These are phyloP conservation scores for Ligdia adustata DNA, from an alignment of 2,888 invertebrate species.

Conservation along the genomic window DNA sequence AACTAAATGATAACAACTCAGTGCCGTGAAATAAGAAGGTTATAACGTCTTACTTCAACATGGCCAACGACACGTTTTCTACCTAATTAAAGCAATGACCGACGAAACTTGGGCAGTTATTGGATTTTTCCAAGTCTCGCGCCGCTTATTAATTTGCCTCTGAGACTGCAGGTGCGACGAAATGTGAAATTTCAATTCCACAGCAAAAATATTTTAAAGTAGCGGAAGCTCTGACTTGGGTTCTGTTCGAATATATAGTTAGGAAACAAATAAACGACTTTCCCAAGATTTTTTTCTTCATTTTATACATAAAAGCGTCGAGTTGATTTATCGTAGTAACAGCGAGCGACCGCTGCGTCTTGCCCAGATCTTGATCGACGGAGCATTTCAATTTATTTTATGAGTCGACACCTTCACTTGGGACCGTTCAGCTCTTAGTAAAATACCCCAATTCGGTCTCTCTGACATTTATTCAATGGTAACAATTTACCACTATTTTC, in stretches of 20 bases:
- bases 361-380: constrained; percentile 75
- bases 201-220: constrained; percentile 65
- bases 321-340: constrained; percentile 76
- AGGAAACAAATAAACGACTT: constrained; percentile 81
- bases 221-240: constrained; percentile 41
- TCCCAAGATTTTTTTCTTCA: constrained; percentile 57
- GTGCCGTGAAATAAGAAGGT: too few relatives aligned
- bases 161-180: constrained; percentile 50
- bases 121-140: constrained; percentile 47
- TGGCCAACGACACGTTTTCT: constrained; percentile 30
- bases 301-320: constrained; percentile 75
- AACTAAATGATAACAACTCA: too few relatives aligned
- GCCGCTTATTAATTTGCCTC: constrained; percentile 37
- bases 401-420: constrained; percentile 70
- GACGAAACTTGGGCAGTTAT: constrained; percentile 51
- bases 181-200: constrained; percentile 74
- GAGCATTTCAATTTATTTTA: constrained; percentile 80
- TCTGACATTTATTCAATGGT: constrained; percentile 48
- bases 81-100: constrained; percentile 53
- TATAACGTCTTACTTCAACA: not conserved
- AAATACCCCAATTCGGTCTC: constrained; percentile 50
- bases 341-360: constrained; percentile 62
- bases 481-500: constrained; percentile 41
- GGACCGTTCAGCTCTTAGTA: constrained; percentile 49
- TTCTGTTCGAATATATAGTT: constrained; percentile 73